These are phyloP conservation scores for Onychostoma macrolepis DNA, from an alignment of 2,113 vertebrate species.

Conservation along the genomic window DNA sequence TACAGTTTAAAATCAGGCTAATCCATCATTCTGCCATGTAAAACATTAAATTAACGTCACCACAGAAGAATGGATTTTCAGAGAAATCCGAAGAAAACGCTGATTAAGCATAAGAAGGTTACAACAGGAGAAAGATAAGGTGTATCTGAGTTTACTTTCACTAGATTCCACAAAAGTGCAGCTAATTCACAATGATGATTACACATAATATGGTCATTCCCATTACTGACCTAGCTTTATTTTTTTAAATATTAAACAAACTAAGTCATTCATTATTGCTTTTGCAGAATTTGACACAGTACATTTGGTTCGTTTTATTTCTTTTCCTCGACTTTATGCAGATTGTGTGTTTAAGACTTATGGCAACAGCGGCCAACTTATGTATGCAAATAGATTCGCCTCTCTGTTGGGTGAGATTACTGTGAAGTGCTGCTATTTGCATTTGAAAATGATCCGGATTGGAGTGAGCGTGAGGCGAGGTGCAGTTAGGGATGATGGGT, in stretches of 20 bases:
- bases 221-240: conserved; percentile 8
- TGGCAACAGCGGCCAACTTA: conserved; percentile 61
- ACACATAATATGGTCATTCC: neutral
- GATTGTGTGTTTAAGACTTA: conserved; percentile 63
- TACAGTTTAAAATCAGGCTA: conserved; percentile 71
- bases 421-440: conserved; percentile 66
- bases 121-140: conserved; percentile 47
- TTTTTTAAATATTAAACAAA: conserved; percentile 12
- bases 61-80: conserved; percentile 67
- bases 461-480: conserved; percentile 59
- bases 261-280: conserved; percentile 53
- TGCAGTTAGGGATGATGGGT: conserved; percentile 61
- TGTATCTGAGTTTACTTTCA: conserved; percentile 44
- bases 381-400: conserved; percentile 65
- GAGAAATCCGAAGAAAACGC: conserved; percentile 70
- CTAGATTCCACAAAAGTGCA: conserved; percentile 32
- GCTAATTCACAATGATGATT: conserved; percentile 7
- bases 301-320: conserved; percentile 47
- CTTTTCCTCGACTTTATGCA: conserved; percentile 51
- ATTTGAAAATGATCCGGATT: conserved; percentile 67
- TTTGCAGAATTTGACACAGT: conserved; percentile 57
- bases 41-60: conserved; percentile 73
- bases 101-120: conserved; percentile 74
- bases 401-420: conserved; percentile 65
- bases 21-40: conserved; percentile 76